phyloP scores from a whole-genome alignment of 2,888 invertebrate species.

The Baccha elongata region DNA sequence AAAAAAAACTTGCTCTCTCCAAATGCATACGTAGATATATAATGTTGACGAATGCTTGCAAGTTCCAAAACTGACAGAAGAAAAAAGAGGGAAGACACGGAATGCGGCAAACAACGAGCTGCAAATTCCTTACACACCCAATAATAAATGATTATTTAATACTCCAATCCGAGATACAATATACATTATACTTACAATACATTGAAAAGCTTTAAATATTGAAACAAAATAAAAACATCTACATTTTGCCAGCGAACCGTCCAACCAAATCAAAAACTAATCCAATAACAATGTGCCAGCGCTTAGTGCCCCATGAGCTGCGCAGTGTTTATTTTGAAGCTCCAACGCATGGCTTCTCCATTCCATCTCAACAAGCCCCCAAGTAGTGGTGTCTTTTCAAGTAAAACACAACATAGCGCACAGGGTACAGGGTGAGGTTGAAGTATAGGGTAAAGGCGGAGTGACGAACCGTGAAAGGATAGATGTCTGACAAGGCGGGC shows the following conservation, averaged over 20 bases:
- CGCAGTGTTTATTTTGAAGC: slow-evolving; percentile 60
- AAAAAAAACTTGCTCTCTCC: no score
- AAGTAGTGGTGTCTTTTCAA: slow-evolving; percentile 25
- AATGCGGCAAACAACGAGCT: slow-evolving; percentile 39
- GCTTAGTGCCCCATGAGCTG: slow-evolving; percentile 44
- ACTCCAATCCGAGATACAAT: background rate
- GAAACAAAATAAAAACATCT: slow-evolving; percentile 26
- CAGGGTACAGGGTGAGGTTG: slow-evolving; percentile 34
- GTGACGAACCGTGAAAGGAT: slow-evolving; percentile 58
- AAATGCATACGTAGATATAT: background rate
- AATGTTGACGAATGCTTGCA: slow-evolving; percentile 30
- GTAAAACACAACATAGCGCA: slow-evolving; percentile 33
- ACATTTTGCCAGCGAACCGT: slow-evolving; percentile 13
- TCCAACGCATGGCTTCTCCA: slow-evolving; percentile 57
- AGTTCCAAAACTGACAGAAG: background rate
- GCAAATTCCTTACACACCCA: slow-evolving; percentile 63
- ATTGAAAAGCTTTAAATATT: slow-evolving; percentile 31
- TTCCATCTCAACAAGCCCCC: slow-evolving; percentile 20
- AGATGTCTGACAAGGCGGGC: slow-evolving; percentile 49
- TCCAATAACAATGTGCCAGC: background rate
- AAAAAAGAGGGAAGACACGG: background rate
- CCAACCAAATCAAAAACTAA: background rate
- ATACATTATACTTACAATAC: slow-evolving; percentile 1
- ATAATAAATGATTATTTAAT: slow-evolving; percentile 61
- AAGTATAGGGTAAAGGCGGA: slow-evolving; percentile 25